Evolutionary conservation across 2,888 invertebrate species (phyloP), one percentile per base, ranked within the genome.

Genomic region (Neuroscelio doddi): DNA sequence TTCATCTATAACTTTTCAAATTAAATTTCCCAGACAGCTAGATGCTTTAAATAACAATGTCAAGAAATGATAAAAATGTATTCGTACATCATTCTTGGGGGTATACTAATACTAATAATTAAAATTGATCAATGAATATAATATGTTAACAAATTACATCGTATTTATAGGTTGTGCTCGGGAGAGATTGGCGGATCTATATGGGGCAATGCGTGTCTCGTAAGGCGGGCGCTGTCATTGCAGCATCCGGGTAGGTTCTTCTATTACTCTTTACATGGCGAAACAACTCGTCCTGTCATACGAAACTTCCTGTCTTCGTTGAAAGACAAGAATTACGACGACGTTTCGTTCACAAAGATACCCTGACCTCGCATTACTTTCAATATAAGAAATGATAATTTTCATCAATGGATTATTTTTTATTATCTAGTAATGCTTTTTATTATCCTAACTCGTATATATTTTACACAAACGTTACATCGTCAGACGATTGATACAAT

Each of bases 181-280:
- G 72, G 73, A 65, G 71, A 78, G 76, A 75, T 79, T 76, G 80
- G 76, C 61, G 66, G 62, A 80, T 81, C 83, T 85, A 82, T 89
- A 91, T 91, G 91, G 91, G 91, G 89, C 91, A 91, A 91, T 91
- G 91, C 87, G 89, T 90, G 86, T 91, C 91, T 86, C 90, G 90
- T 86, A 88, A 87, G 85, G 87, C 87, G 82, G 86, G 86, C 76
- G 85, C 86, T 82, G 87, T 87, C 84, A 86, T 88, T 84, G 88
- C 89, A 87, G 85, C 89, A 86, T 87, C 89, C 86, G 88, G 88
- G 82, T 82, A 62, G 77, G 72, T 68, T 53, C 44, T 41, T 26
- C 45, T 16, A 24, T 17, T 29, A 12, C 38, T 41, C 44, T 44
- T 8, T n/a, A 39, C 16, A 3, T 1, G 14, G 34, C 45, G 12